Conservation (phyloP, 1,140 invertebrate genomes). For the Drosophila navojoa region DNA sequence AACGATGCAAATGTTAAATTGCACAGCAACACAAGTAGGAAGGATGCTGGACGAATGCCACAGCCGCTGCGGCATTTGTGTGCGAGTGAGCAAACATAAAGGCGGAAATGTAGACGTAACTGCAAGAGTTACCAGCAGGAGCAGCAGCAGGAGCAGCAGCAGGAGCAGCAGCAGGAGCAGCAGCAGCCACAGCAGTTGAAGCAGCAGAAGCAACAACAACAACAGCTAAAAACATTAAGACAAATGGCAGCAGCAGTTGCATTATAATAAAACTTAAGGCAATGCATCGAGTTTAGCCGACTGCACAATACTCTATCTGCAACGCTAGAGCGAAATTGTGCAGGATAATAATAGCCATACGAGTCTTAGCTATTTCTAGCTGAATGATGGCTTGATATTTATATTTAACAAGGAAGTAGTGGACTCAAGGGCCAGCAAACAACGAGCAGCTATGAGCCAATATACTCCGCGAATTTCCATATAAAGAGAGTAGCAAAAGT, state of each 20-base stretch:
- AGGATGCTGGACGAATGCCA: slow-evolving; percentile 67
- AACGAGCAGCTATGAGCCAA: not conserved
- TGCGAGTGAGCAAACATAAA: slow-evolving; percentile 65
- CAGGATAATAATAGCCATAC: too few relatives aligned
- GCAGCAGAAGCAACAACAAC: not conserved
- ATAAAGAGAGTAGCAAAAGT: not conserved
- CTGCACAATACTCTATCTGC: not conserved
- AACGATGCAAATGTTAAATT: slow-evolving; percentile 50
- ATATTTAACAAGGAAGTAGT: too few relatives aligned
- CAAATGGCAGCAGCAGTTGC: slow-evolving; percentile 33
- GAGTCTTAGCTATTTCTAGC: too few relatives aligned
- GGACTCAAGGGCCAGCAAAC: too few relatives aligned
- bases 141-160: not conserved
- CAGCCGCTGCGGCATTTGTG: slow-evolving; percentile 43
- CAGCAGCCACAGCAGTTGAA: not conserved
- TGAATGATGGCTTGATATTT: too few relatives aligned
- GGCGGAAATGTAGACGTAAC: slow-evolving; percentile 73
- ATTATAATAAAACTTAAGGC: slow-evolving; percentile 18
- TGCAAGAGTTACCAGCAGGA: slow-evolving; percentile 53
- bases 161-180: slow-evolving; percentile 15
- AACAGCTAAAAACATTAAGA: slow-evolving; percentile 43
- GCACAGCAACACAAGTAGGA: slow-evolving; percentile 46
- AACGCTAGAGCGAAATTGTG: too few relatives aligned
- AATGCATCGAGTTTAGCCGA: not conserved
- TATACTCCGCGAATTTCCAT: not conserved